Percentiles rank a stretch among this genome's conserved stretches.
phyloP scores from a whole-genome alignment of 2,113 vertebrate species.

The Nycticorax nycticorax region DNA sequence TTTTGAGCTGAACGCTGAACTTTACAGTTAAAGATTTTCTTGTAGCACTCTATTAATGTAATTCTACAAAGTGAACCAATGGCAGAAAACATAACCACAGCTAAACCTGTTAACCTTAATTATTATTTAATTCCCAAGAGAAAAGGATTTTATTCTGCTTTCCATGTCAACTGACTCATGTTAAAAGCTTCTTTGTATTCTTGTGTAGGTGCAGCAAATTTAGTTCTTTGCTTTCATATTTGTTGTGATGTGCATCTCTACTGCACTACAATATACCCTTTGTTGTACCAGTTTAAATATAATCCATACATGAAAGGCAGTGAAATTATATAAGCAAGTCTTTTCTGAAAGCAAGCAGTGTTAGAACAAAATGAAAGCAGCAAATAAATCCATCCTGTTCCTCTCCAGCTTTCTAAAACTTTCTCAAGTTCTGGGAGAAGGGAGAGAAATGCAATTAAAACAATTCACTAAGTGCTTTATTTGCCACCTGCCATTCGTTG shows the following conservation, averaged over 20 bases:
- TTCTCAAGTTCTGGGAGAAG: constrained; percentile 52
- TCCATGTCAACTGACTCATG: not conserved
- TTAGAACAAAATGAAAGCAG: not conserved
- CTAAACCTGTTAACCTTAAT: not conserved
- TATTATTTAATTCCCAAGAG: not conserved
- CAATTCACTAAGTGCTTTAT: constrained; percentile 71
- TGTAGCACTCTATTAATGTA: not conserved
- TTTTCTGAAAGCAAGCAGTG: not conserved
- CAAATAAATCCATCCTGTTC: not conserved
- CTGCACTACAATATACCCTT: not conserved
- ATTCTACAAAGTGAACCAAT: not conserved
- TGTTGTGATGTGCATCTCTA: not conserved
- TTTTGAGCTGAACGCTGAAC: not conserved
- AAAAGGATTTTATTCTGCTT: not conserved
- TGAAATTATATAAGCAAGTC: not conserved
- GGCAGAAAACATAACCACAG: not conserved
- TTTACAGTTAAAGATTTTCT: not conserved
- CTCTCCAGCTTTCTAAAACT: constrained; percentile 46
- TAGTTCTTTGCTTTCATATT: not conserved
- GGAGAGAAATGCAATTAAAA: constrained; percentile 68
- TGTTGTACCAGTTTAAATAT: not conserved
- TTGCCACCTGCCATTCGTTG: constrained; percentile 74
- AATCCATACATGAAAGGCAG: not conserved
- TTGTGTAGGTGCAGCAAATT: not conserved
- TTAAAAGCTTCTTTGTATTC: not conserved